Evolutionary conservation across 2,888 invertebrate genomes (phyloP), one percentile per base, ranked within the genome.

Genomic region (Drosophila yooni): DNA sequence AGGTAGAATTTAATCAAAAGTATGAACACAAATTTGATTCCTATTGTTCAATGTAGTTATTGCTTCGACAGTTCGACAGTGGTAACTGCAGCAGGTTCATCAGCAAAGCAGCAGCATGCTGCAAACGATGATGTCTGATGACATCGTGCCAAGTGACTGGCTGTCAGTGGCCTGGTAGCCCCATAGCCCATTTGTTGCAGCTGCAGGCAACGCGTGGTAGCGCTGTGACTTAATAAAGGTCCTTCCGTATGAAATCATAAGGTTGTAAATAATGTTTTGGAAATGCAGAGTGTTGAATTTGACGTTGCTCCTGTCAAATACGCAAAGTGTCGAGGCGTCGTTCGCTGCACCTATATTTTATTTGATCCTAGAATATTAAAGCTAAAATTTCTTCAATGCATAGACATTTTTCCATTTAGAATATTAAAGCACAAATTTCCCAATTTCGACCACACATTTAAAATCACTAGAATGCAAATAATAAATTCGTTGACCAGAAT

Each of bases 191-290:
- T 81, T 76, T 64, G 50, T 27, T 56, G 72, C 77, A 72, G 43
- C 31, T 52, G 66, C 53, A 62, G 72, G 56, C 53, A 54, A 57
- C n/a, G 56, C 27, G 8, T 56, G 36, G 27, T n/a, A 38, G 38
- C n/a, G 27, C 56, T 38, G 48, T 46, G 34, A 51, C 63, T 70
- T 65, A 59, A 75, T 60, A 69, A 74, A 70, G 70, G 58, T 59
- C 64, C 75, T 69, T 70, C 65, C 79, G 63, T 70, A 73, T 71
- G 65, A 79, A 54, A 74, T 74, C 52, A 56, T 83, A 74, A 65
- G 70, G 57, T 76, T 83, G 84, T 71, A 79, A 79, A 79, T 81
- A 86, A 82, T 79, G 74, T 40, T 75, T 67, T 70, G 66, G 63
- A 64, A 70, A 67, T 66, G 59, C 59, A 61, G 56, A 66, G 59